Evolutionary conservation across 2,888 invertebrate genomes (phyloP).

Genomic region (Troglohyphantes excavatus): DNA sequence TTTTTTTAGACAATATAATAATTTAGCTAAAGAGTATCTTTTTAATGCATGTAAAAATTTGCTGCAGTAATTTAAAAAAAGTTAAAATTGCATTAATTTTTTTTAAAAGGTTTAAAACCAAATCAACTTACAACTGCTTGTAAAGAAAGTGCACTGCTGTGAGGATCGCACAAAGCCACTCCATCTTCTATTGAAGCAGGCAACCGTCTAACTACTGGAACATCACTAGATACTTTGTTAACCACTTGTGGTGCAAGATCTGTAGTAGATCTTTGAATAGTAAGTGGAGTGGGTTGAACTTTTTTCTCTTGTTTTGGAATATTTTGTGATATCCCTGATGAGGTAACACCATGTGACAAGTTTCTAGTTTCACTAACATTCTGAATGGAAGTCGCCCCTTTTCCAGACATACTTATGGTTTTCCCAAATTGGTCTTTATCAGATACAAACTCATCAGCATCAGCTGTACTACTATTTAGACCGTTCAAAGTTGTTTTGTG

Average conservation of each 20-base stretch:
- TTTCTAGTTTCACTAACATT: not conserved
- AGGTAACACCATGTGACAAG: not conserved
- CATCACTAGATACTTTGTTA: not conserved
- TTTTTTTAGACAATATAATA: no score
- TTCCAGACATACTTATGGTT: not conserved
- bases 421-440: not conserved
- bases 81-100: no score
- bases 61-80: no score
- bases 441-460: not conserved
- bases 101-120: no score
- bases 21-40: no score
- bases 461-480: not conserved
- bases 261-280: no score
- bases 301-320: not conserved
- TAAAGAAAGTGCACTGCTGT: not conserved
- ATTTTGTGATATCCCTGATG: not conserved
- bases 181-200: not conserved
- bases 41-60: no score
- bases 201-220: not conserved
- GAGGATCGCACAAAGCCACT: not conserved
- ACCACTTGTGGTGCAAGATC: not conserved
- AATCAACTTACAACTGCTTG: conserved; percentile 40
- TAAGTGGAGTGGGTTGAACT: not conserved
- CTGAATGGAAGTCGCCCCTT: not conserved
- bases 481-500: not conserved